Evolutionary conservation across 2,113 vertebrate genomes (phyloP), one percentile per base, ranked within the genome.

Genomic region (Delphinus delphis): DNA sequence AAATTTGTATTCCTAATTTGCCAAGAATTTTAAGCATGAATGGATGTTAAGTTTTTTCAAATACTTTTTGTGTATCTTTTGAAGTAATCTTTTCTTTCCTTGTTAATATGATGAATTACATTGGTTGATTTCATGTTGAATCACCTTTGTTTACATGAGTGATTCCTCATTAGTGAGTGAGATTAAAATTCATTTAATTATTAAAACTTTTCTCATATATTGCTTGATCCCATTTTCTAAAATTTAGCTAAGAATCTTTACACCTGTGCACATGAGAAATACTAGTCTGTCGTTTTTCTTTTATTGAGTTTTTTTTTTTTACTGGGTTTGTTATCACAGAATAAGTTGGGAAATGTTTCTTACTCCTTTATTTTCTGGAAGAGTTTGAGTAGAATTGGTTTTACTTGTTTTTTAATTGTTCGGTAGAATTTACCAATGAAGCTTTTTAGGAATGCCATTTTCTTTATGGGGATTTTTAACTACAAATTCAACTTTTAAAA

Each of bases 191-290:
- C 58, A 74, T 63, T 77, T 70, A 70, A 63, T 70, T 23, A 47
- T 83, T 77, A 95, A 28, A 62, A 26, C 21, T 65, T 55, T 87
- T 76, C 38, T 87, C 62, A 71, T 60, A 53, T 76, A 71, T 38
- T 65, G 13, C 31, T 87, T 87, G 36, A 50, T 93, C 82, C 17
- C 76, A 26, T 90, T 77, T 92, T 53, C 63, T 82, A 41, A 77
- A 23, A 41, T 71, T 97, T 90, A 76, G 21, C 87, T 85, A 6
- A 92, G 71, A 80, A 47, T 90, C 20, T 80, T 88, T 95, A n/a
- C 5, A 63, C 11, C 14, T 71, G 7, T 94, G 20, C 12, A n/a
- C 6, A 5, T 93, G 36, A 65, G 44, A 90, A 90, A 83, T 71
- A 38, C 8, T 67, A 3, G 5, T 15, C 12, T 86, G 31, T 62